Evolutionary conservation across 2,888 invertebrate species (phyloP), one percentile per base, ranked within the genome.

Genomic region (Pelosia muscerda): DNA sequence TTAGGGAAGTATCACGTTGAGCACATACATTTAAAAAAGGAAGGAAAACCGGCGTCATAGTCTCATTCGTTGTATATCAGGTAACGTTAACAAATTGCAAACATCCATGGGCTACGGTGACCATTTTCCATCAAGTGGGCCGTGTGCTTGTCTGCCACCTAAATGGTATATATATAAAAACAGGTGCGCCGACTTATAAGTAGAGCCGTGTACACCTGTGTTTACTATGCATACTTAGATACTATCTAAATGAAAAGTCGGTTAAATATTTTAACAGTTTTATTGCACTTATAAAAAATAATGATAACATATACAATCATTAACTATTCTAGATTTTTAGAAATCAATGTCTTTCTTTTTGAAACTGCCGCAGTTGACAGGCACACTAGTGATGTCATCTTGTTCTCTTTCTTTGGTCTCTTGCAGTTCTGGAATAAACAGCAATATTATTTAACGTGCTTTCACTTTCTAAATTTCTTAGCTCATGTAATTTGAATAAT

Each of bases 281-380:
- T 78, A 77, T 68, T 70, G 58, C 28, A 68, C 62, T 63, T 53
- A 66, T 63, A 74, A 74, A 72, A n/a, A 72, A 75, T 63, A 75
- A 53, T 15, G 15, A 26, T 28, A 31, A 54, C 19, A 54, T 31
- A 15, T 4, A 15, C 28, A 15, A 49, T 19, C 23, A 62, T 15
- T 62, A 31, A 54, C 55, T 23, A 55, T 25, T 25, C 10, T 38
- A 55, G 10, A 38, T 25, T 15, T 5, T 95, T 92, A 96, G 92
- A 97, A 97, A 84, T 97, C 97, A 79, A 97, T 93, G 81, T 96
- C 94, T 85, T 95, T 96, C 84, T 96, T 96, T 81, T 92, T 95
- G 74, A 94, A 94, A 74, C 95, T 95, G 56, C 95, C 95, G 86
- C 97, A 96, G 63, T 95, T 95, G n/a, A 95, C 85, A 11, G 95